Conservation (phyloP, 2,113 vertebrate species). For the Lanius collurio region DNA sequence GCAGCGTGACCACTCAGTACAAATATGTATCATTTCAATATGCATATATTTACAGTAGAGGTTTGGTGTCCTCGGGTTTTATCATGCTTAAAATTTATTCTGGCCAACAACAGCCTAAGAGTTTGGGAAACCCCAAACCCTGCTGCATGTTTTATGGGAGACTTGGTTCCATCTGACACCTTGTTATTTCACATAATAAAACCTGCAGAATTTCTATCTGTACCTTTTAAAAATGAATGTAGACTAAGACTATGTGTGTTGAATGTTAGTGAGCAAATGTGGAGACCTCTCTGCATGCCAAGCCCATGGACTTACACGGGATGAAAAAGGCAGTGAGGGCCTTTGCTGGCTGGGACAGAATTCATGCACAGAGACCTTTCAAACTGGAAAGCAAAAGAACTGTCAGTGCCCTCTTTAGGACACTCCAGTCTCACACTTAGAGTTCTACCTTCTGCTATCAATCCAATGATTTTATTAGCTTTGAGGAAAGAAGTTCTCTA, state of each 20-base stretch:
- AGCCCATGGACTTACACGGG: accelerated
- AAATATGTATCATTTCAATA: constrained; percentile 21
- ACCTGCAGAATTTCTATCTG: not conserved
- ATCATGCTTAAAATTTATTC: not conserved
- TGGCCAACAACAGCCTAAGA: not conserved
- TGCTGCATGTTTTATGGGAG: not conserved
- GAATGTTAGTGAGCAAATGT: not conserved
- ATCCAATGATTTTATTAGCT: not conserved
- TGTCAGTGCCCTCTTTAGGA: not conserved
- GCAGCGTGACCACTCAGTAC: constrained; percentile 30
- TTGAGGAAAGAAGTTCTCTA: not conserved
- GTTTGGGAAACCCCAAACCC: not conserved
- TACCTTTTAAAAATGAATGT: not conserved
- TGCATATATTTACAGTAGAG: not conserved
- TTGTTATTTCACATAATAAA: not conserved
- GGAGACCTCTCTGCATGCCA: not conserved
- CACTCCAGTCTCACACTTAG: not conserved
- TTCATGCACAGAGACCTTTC: not conserved
- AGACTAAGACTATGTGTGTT: not conserved
- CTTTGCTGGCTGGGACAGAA: not conserved
- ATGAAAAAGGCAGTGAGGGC: not conserved
- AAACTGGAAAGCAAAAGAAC: not conserved
- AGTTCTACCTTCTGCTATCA: not conserved
- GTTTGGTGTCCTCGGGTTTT: not conserved
- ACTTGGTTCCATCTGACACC: not conserved